Evolutionary conservation across 1,140 invertebrate genomes (phyloP), one percentile per base, ranked within the genome.

Genomic region (Frieseomelitta varia): DNA sequence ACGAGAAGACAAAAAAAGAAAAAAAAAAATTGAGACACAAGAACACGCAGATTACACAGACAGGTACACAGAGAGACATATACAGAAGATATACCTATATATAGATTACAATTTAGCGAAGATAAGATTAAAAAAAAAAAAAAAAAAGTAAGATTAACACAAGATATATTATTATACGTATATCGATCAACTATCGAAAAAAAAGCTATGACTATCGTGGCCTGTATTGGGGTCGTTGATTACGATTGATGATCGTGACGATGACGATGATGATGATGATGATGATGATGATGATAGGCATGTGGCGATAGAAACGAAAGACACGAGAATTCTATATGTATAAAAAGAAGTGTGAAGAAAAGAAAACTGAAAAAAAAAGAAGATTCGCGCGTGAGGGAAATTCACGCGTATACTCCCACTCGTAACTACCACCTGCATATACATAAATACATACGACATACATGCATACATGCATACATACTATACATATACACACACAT

Each of bases 181-280:
- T 92, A 93, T 91, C 90, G 88, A 84, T 90, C 87, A 86, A 91
- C 89, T 91, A 91, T 90, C 58, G 88, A 89, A 89, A 89, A 89
- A 89, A 89, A 89, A 93, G 93, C 93, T 94, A 93, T 93, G 93
- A 93, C 90, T 93, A 93, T 92, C 90, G 92, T 90, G 89, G 91
- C 93, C 91, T 93, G 91, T 81, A 90, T 90, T 84, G 67, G 61
- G 55, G 73, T 79, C 77, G 63, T 68, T 53, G 27, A 30, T 17
- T 47, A 47, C 39, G 39, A 47, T 47, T 47, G 39, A 47, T 47
- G 39, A 47, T 47, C 39, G 39, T 47, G 63, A 67, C 30, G 30
- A 68, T 61, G 74, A 55, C 30, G 47, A 55, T 65, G 53, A 56
- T n/a, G 63, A 67, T 17, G 65, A 68, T 76, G 47, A 55, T 65